Conservation (phyloP, 1,140 invertebrate genomes). For the Drosophila miranda region DNA sequence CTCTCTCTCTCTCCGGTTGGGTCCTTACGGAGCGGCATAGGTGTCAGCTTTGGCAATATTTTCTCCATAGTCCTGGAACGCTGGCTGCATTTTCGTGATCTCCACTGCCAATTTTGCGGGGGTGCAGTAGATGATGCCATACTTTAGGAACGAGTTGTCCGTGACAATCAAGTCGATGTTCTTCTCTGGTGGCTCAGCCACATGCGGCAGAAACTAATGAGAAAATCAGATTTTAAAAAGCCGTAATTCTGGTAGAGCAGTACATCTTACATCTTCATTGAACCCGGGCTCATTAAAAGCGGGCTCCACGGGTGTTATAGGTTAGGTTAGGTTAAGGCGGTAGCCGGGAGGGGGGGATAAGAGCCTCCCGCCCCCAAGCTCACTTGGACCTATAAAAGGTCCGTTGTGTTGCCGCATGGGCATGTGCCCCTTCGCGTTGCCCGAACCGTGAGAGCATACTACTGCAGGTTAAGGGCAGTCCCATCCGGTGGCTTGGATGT, state of each 20-base stretch:
- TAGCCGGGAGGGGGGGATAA: too few relatives aligned
- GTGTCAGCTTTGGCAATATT: conserved; percentile 19
- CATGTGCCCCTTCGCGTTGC: too few relatives aligned
- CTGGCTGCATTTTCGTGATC: conserved; percentile 57
- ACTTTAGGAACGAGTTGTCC: conserved; percentile 63
- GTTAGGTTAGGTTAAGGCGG: too few relatives aligned
- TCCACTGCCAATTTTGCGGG: conserved; percentile 48
- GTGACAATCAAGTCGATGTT: conserved; percentile 61
- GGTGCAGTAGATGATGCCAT: conserved; percentile 65
- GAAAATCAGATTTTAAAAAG: neutral
- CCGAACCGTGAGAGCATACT: too few relatives aligned
- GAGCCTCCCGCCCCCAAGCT: too few relatives aligned
- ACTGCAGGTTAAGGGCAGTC: too few relatives aligned
- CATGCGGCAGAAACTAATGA: conserved; percentile 46
- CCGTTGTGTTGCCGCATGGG: too few relatives aligned
- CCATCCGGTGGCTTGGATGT: too few relatives aligned
- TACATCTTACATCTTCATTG: conserved; percentile 43
- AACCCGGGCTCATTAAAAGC: conserved; percentile 13
- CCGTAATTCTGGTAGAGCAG: neutral
- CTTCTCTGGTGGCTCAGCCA: conserved; percentile 49
- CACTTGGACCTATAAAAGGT: too few relatives aligned
- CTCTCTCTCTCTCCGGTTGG: too few relatives aligned
- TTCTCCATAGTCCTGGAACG: conserved; percentile 64
- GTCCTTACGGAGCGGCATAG: conserved; percentile 59
- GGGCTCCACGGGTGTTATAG: conserved; percentile 48